Percentiles rank a stretch among this genome's conserved stretches.
Conservation (phyloP, 2,797 vertebrate species). For the Rhinophrynus dorsalis region DNA sequence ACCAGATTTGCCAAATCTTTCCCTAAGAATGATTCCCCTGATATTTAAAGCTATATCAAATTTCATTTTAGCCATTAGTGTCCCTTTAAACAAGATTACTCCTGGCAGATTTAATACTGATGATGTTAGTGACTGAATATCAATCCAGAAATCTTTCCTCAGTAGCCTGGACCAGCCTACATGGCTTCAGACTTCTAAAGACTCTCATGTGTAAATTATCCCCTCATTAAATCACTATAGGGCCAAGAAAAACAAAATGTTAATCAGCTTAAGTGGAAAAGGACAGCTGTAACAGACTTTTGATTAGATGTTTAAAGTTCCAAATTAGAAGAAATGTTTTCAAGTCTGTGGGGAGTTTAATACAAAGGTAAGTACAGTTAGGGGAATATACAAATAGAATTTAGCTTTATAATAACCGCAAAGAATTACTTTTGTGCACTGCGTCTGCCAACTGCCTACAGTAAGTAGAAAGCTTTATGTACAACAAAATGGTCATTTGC, state of each 20-base stretch:
- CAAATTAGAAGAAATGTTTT: neutral
- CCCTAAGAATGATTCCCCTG: no score
- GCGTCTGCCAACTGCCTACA: no score
- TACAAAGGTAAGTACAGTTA: neutral
- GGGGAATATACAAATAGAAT: neutral
- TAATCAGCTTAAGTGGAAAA: neutral
- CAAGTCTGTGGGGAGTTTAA: neutral
- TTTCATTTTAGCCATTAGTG: no score
- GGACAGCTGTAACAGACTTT: conserved; percentile 7
- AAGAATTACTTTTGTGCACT: no score
- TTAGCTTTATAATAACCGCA: neutral
- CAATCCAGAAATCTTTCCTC: no score
- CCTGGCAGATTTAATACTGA: no score
- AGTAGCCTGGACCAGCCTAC: neutral
- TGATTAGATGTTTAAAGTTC: conserved; percentile 1
- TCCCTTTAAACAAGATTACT: neutral
- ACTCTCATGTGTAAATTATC: neutral
- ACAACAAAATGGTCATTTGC: no score
- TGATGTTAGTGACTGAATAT: no score
- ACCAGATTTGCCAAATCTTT: no score
- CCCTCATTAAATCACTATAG: neutral
- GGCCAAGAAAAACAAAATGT: conserved; percentile 34
- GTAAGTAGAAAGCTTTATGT: no score
- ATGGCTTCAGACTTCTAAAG: neutral
- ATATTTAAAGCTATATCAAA: no score